Conservation (phyloP, 2,888 invertebrate genomes). For the Diadegma fenestrale region DNA sequence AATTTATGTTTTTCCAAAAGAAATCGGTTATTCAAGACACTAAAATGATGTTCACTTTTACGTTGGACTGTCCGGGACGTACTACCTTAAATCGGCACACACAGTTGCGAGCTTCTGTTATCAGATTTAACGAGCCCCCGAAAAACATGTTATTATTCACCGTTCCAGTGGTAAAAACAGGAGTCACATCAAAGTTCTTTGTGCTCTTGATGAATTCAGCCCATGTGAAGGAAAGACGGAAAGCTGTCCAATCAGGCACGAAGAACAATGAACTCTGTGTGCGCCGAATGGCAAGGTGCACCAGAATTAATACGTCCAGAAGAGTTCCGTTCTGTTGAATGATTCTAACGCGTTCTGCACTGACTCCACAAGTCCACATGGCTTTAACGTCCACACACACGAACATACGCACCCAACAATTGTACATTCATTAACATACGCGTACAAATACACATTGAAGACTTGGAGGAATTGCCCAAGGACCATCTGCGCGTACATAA, state of each 20-base stretch:
- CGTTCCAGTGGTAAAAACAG: neutral
- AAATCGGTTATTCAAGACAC: no score
- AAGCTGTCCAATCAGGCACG: slow-evolving; percentile 53
- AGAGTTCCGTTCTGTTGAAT: slow-evolving; percentile 63
- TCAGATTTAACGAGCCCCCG: neutral
- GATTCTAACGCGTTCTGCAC: slow-evolving; percentile 65
- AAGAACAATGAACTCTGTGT: slow-evolving; percentile 69
- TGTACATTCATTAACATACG: neutral
- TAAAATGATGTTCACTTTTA: no score
- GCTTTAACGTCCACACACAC: neutral
- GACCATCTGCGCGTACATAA: slow-evolving; percentile 74
- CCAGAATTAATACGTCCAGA: slow-evolving; percentile 41
- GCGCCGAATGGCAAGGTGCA: slow-evolving; percentile 72
- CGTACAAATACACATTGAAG: neutral
- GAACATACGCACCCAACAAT: slow-evolving; percentile 9
- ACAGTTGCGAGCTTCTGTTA: neutral
- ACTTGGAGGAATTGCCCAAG: slow-evolving; percentile 58
- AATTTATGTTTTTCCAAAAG: no score
- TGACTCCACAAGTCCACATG: slow-evolving; percentile 61
- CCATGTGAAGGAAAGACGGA: slow-evolving; percentile 12
- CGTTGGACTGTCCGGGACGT: no score
- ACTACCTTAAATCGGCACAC: neutral
- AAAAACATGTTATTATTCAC: slow-evolving; percentile 26
- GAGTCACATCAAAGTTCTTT: neutral
- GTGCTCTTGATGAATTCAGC: slow-evolving; percentile 41